phyloP scores from a whole-genome alignment of 2,888 invertebrate genomes.

The Plebejus melissa region DNA sequence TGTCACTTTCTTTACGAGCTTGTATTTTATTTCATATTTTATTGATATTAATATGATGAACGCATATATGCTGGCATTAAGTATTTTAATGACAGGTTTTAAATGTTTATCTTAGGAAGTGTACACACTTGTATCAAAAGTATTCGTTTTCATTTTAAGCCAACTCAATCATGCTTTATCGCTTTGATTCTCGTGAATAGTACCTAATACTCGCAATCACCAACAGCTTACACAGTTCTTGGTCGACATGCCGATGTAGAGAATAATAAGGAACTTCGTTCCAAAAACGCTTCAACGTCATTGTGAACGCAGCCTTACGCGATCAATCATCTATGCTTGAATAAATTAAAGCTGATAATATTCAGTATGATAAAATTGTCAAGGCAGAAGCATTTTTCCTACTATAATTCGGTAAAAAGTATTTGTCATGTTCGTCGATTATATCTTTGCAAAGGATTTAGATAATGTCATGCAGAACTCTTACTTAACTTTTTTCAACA shows the following conservation, averaged over 20 bases:
- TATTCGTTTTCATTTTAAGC: neutral
- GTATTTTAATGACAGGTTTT: conserved; percentile 29
- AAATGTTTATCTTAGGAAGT: conserved; percentile 22
- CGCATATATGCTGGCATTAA: conserved; percentile 61
- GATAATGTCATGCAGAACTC: conserved; percentile 34
- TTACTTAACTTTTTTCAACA: conserved; percentile 26
- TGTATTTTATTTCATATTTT: conserved; percentile 73
- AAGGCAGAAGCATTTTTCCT: conserved; percentile 32
- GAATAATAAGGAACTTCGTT: neutral
- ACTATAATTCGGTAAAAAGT: conserved; percentile 36
- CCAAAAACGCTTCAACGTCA: neutral
- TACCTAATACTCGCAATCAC: neutral
- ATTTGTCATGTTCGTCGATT: conserved; percentile 35
- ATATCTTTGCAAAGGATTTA: conserved; percentile 36
- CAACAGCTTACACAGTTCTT: neutral
- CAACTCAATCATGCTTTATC: neutral
- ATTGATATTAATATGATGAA: conserved; percentile 66
- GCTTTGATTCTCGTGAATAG: neutral
- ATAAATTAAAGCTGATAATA: conserved; percentile 26
- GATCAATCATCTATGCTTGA: conserved; percentile 19
- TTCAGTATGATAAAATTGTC: conserved; percentile 30
- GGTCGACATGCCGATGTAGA: neutral
- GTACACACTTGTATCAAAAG: neutral
- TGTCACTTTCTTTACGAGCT: conserved; percentile 72
- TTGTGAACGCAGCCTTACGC: conserved; percentile 6